Conservation (phyloP, 1,140 invertebrate species). For the Hypsibius dujardini region DNA sequence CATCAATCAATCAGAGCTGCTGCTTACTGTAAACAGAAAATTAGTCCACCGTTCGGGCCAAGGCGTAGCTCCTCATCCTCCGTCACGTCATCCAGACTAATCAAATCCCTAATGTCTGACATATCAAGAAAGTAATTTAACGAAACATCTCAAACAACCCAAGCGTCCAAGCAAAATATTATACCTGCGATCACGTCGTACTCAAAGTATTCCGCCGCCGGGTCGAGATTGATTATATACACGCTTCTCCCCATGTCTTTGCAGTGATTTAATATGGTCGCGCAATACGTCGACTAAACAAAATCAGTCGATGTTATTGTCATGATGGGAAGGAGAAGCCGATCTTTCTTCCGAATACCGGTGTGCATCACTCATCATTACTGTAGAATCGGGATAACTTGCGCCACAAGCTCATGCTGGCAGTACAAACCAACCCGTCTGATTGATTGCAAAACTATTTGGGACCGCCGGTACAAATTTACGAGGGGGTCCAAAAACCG, state of each 20-base stretch:
- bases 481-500: too few relatives aligned
- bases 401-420: too few relatives aligned
- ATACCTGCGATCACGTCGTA: conserved; percentile 60
- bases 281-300: conserved; percentile 77
- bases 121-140: too few relatives aligned
- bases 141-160: too few relatives aligned
- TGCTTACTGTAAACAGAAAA: conserved; percentile 86
- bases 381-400: too few relatives aligned
- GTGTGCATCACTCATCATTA: too few relatives aligned
- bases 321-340: too few relatives aligned
- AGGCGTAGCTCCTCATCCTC: conserved; percentile 82
- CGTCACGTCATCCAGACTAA: conserved; percentile 87
- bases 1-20: conserved; percentile 17
- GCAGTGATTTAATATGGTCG: conserved; percentile 64
- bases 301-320: conserved; percentile 22
- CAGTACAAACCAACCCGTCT: too few relatives aligned
- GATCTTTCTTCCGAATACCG: too few relatives aligned
- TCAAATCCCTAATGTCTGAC: conserved; percentile 73
- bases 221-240: conserved; percentile 86
- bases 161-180: too few relatives aligned
- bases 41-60: conserved; percentile 88
- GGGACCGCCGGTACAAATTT: too few relatives aligned
- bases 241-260: conserved; percentile 51
- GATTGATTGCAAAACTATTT: too few relatives aligned
- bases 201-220: conserved; percentile 85